Evolutionary conservation across 2,797 vertebrate genomes (phyloP), one percentile per base, ranked within the genome.

Genomic region (Hypotaenidia okinawae): DNA sequence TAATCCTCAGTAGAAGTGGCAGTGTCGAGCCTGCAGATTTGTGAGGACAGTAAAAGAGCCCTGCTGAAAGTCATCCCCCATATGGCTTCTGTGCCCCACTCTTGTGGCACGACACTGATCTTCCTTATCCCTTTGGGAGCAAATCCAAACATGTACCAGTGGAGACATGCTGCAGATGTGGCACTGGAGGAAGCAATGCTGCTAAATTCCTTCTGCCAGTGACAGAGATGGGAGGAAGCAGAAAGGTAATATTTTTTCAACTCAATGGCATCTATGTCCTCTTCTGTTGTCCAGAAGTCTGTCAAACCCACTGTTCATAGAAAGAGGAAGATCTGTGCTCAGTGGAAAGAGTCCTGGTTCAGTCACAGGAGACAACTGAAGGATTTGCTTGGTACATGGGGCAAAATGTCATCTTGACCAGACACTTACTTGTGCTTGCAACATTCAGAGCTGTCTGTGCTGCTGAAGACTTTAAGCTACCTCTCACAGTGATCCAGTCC

Each of bases 271-370:
- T 7, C 6, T 7, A 4, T 24, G 5, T 64, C 6, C 24, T 61
- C 37, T 63, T 83, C 35, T 47, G 9, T 47, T 72, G n/a, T 30
- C 14, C 45, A 55, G 52, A 67, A 14, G 7, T 55, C 72, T 67
- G 28, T n/a, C 0, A 1, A 63, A 14, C 6, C 14, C 43, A 27
- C 2, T 2, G 8, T 49, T 76, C 16, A 16, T n/a, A 59, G 41
- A 54, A 43, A 68, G 33, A 51, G 43, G 8, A 52, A 63, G 24
- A 52, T 21, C 13, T 45, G 32, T 62, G 47, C 35, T 83, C 66
- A 85, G 33, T 11, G 13, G 24, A 13, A 67, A 28, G 32, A 55
- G 19, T 32, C 66, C 52, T 24, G 6, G 4, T 52, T 52, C 35
- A 18, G 7, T 25, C 79, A 47, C 6, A 27, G 10, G 8, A 75